Evolutionary conservation across 1,140 invertebrate species (phyloP), one percentile per base, ranked within the genome.

Genomic region (Heliconius eleuchia): DNA sequence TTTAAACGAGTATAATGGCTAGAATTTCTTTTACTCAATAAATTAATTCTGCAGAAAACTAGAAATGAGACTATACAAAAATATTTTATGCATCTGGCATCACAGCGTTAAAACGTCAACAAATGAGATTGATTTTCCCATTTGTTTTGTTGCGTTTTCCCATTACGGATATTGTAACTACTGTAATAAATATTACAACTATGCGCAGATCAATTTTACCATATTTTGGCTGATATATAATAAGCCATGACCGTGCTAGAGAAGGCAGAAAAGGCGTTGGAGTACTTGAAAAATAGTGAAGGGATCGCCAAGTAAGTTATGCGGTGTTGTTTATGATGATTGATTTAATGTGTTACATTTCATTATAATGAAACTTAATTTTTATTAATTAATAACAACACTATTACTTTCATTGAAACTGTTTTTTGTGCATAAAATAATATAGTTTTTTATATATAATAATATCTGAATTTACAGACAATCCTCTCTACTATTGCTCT

Each of bases 201-300:
- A 80, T 80, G 79, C 39, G 1, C 11, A 71, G 52, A 42, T 34
- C 16, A 16, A 66, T 55, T 71, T 66, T 80, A 23, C 4, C 37
- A 57, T 37, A 46, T 39, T 11, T 50, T 74, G 60, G n/a, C 50
- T 80, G 55, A 74, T 77, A 71, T 72, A 73, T 60, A 74, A 71
- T 13, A 42, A 87, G 82, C 80, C 84, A 95, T 95, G 94, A 94
- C 93, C 79, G 90, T 95, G 16, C 83, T 94, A 76, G 94, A 95
- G 74, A 95, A 94, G 81, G 92, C 94, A n/a, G 92, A 95, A 77
- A 95, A 95, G 78, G 89, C 92, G 2, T 86, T 95, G n/a, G 93
- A 95, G 83, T 94, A 88, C 83, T 84, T 95, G 37, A 94, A 92
- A 89, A 87, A 86, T 71, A 85, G 84, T 73, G 91, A 95, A 81